Evolutionary conservation across 2,888 invertebrate species (phyloP), one percentile per base, ranked within the genome.

Genomic region (Tetragonula carbonaria): DNA sequence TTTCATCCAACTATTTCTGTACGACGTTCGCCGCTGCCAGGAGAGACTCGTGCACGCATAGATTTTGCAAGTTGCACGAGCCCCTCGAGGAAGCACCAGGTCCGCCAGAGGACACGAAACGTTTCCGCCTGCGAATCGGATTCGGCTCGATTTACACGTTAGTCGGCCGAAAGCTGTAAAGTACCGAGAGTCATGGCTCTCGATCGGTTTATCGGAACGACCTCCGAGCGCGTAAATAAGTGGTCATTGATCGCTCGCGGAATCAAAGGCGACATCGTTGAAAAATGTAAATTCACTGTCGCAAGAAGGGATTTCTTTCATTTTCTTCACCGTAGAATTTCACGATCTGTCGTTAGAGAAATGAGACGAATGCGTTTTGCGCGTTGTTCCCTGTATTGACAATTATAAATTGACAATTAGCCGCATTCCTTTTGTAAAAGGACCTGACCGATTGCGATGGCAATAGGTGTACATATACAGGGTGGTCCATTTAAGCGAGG

Each of bases 1-100:
- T 80, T 81, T 57, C 80, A 68, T 66, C 71, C 71, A 78, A 86
- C 88, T 87, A 87, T 87, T 87, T 87, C 81, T 88, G 88, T 87
- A 81, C 87, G 28, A 50, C 59, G 62, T 73, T 70, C 59, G 45
- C 38, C 59, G 23, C 21, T 50, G 57, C n/a, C 4, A 70, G 70
- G 33, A 59, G 51, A 70, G 51, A n/a, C 21, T n/a, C 33, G 14
- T 62, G 62, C 68, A 33, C 38, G 53, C 62, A 74, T n/a, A 28
- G 23, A n/a, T 63, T 70, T 67, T 23, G 50, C 67, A 13, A 28
- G 50, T 59, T 67, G 57, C 51, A 33, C 59, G 50, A 51, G 74
- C n/a, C 33, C 38, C 53, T 74, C 55, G 66, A n/a, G 62, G 21
- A 45, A 45, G 18, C 74, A 45, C 55, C 38, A 33, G 33, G 57